Evolutionary conservation across 2,888 invertebrate genomes (phyloP).

Genomic region (Latrodectus elegans): DNA sequence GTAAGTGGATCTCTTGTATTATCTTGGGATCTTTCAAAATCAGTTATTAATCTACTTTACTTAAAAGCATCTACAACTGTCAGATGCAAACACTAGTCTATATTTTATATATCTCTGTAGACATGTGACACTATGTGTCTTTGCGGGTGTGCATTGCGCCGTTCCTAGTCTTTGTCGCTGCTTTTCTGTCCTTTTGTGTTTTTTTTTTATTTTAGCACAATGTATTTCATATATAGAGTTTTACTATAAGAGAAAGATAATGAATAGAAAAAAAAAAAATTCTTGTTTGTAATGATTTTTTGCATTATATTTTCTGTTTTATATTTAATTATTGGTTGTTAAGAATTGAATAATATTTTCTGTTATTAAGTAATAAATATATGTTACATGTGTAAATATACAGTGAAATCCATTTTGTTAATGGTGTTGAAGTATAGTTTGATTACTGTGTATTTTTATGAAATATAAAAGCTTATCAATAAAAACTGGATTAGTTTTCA

Average conservation of each 20-base stretch:
- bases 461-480: too few species aligned
- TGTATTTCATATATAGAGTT: conserved; percentile 54
- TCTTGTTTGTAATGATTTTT: conserved; percentile 27
- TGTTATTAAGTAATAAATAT: conserved; percentile 10
- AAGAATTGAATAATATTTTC: conserved; percentile 34
- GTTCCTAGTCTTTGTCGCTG: conserved; percentile 68
- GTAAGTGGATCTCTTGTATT: too few species aligned
- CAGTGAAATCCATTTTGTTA: neutral
- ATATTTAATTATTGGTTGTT: conserved; percentile 62
- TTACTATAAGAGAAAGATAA: conserved; percentile 22
- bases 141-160: conserved; percentile 43
- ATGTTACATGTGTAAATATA: neutral
- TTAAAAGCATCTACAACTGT: conserved; percentile 61
- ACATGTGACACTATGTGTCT: conserved; percentile 51
- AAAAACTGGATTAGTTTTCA: neutral
- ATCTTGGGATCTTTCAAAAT: too few species aligned
- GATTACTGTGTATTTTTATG: too few species aligned
- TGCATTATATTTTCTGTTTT: conserved; percentile 51
- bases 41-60: conserved; percentile 26
- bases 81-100: conserved; percentile 67
- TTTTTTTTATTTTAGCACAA: conserved; percentile 35
- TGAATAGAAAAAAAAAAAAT: conserved; percentile 3
- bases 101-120: conserved; percentile 65
- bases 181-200: conserved; percentile 48
- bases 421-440: neutral